Evolutionary conservation across 1,140 invertebrate species (phyloP).

Genomic region (Solenopsis fugax): DNA sequence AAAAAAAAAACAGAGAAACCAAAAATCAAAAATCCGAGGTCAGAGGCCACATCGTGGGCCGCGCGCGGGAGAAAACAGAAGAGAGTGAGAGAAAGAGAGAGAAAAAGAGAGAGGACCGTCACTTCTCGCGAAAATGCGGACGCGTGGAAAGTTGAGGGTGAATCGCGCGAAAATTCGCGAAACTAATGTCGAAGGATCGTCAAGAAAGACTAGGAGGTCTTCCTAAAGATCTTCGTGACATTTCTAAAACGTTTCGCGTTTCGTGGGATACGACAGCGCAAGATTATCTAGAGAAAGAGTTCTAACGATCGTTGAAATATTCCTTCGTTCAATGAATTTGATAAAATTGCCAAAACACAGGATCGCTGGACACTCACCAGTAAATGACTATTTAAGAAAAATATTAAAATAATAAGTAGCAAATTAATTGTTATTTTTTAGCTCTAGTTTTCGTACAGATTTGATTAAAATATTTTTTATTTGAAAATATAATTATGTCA

Average conservation of each 20-base stretch:
- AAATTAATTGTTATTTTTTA: too few species aligned
- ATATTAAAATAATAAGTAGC: too few species aligned
- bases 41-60: conserved; percentile 40
- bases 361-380: too few species aligned
- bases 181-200: not conserved
- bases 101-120: not conserved
- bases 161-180: not conserved
- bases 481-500: too few species aligned
- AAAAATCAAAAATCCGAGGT: conserved; percentile 84
- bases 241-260: not conserved
- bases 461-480: too few species aligned
- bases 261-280: not conserved
- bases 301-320: not conserved
- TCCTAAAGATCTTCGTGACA: not conserved
- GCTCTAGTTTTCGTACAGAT: too few species aligned
- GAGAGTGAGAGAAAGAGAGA: conserved; percentile 1
- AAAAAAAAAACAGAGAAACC: conserved; percentile 85
- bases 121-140: conserved; percentile 24
- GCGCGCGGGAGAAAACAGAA: not conserved
- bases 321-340: not conserved
- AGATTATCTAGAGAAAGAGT: not conserved
- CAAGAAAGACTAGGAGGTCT: not conserved
- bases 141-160: conserved; percentile 33
- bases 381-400: too few species aligned
- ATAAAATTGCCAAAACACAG: not conserved